Evolutionary conservation across 2,113 vertebrate species (phyloP).

Genomic region (Indicator maculatus): DNA sequence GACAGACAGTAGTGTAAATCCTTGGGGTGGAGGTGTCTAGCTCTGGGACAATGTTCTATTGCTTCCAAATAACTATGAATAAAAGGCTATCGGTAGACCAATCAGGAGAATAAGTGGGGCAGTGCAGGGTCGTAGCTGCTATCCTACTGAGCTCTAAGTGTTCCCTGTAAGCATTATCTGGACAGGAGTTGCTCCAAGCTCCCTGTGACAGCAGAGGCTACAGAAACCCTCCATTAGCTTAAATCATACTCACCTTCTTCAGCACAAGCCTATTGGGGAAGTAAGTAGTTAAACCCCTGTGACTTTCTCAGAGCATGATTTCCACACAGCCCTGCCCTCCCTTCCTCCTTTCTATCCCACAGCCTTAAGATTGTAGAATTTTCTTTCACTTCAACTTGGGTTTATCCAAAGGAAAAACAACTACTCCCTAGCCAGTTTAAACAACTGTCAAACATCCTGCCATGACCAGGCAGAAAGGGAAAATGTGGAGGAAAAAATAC

Average conservation of each 20-base stretch:
- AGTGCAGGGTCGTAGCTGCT: background rate
- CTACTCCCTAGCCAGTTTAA: background rate
- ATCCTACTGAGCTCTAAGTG: background rate
- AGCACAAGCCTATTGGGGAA: background rate
- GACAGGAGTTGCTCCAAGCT: background rate
- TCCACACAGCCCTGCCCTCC: background rate
- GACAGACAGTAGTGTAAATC: background rate
- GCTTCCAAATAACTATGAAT: background rate
- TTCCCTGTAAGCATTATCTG: background rate
- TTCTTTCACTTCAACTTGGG: background rate
- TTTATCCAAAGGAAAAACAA: background rate
- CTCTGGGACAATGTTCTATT: background rate
- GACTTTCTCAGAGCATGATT: background rate
- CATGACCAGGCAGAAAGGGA: background rate
- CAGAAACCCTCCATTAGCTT: background rate
- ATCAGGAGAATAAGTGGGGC: background rate
- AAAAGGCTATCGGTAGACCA: rapidly evolving
- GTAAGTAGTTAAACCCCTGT: constrained; percentile 5
- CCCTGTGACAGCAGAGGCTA: background rate
- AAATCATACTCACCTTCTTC: background rate
- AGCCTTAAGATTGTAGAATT: background rate
- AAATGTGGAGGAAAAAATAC: background rate
- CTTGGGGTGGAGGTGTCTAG: background rate
- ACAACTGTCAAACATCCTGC: background rate
- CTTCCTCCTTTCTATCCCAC: background rate